Conservation (phyloP, 2,888 invertebrate genomes). For the Vandiemenella viatica region DNA sequence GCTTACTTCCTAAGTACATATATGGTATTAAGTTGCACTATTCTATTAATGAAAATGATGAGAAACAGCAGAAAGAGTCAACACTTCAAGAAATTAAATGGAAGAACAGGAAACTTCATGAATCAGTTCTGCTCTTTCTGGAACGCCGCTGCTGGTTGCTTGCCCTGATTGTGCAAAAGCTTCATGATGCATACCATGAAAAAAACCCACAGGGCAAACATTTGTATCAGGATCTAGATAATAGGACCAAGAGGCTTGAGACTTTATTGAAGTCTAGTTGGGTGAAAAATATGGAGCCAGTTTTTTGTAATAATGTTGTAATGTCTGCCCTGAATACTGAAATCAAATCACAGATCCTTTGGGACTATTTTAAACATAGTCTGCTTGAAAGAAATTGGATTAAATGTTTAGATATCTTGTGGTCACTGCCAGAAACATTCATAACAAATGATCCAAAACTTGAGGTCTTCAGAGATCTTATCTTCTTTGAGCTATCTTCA, state of each 20-base stretch:
- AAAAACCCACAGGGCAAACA: not conserved
- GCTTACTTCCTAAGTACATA: no score
- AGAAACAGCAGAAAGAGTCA: no score
- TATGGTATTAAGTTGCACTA: no score
- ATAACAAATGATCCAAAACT: not conserved
- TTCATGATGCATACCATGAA: not conserved
- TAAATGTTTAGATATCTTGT: not conserved
- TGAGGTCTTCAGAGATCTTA: not conserved
- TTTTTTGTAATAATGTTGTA: not conserved
- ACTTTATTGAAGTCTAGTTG: not conserved
- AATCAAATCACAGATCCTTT: not conserved
- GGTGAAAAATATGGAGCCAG: not conserved
- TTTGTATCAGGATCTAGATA: not conserved
- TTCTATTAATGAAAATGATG: no score
- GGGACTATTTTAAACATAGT: not conserved
- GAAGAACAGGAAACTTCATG: no score
- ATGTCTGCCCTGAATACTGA: not conserved
- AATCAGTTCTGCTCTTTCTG: not conserved
- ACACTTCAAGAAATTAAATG: no score
- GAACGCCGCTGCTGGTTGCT: not conserved
- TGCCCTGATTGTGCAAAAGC: not conserved
- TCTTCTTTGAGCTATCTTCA: not conserved
- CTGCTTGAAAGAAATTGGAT: not conserved
- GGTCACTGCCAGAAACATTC: not conserved
- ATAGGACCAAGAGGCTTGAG: not conserved